A percentile compares a stretch with the other conserved stretches of the same genome.
These are phyloP conservation scores for Bradypodion ventrale DNA, from an alignment of 2,797 vertebrate genomes.

Conservation along the genomic window DNA sequence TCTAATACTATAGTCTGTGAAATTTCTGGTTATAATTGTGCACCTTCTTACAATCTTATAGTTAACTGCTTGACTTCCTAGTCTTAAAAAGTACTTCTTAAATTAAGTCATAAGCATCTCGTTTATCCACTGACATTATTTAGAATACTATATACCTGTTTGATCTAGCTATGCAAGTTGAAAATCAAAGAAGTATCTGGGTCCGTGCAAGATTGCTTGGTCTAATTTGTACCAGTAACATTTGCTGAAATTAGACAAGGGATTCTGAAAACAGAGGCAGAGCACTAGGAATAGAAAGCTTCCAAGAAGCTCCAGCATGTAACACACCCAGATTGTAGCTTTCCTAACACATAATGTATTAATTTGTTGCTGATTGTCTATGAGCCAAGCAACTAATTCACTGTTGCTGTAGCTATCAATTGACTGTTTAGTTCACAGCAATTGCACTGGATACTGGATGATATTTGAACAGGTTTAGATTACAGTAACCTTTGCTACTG, in stretches of 20 bases:
- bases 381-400: not conserved
- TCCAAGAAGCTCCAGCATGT: not conserved
- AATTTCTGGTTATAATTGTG: not conserved
- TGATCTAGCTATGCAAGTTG: not conserved
- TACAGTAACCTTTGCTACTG: not conserved
- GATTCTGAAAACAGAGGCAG: not conserved
- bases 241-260: not conserved
- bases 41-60: not conserved
- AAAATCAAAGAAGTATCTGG: not conserved
- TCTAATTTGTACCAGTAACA: too few species aligned
- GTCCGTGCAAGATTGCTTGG: too few species aligned
- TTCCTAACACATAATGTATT: not conserved
- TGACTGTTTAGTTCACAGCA: not conserved
- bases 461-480: not conserved
- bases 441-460: not conserved
- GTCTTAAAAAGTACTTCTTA: too few species aligned
- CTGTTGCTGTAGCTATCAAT: not conserved
- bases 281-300: not conserved
- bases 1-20: too few species aligned
- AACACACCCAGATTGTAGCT: not conserved
- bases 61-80: not conserved
- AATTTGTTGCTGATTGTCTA: not conserved
- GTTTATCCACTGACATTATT: too few species aligned
- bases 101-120: too few species aligned
- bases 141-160: too few species aligned